Evolutionary conservation across 2,888 invertebrate species (phyloP).

Genomic region (Gymnosoma rotundatum): DNA sequence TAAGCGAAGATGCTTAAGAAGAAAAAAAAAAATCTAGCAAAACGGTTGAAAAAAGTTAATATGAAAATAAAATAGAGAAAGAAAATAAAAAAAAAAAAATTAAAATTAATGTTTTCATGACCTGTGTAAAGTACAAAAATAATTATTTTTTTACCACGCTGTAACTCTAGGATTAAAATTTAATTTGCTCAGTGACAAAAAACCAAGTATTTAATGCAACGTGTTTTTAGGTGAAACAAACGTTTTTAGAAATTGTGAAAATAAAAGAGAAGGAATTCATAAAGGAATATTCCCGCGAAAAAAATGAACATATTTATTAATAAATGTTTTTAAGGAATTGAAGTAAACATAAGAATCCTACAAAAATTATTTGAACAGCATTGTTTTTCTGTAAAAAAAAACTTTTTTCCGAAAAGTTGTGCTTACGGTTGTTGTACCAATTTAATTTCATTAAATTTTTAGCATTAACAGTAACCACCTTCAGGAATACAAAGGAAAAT

Average conservation of each 20-base stretch:
- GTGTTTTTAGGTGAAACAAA: constrained; percentile 33
- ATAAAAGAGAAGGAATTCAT: not conserved
- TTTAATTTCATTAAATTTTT: too few species aligned
- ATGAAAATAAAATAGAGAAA: constrained; percentile 41
- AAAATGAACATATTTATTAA: too few species aligned
- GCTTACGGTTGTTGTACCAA: too few species aligned
- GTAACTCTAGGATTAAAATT: constrained; percentile 60
- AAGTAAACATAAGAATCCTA: too few species aligned
- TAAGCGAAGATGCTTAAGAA: constrained; percentile 16
- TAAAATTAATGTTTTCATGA: constrained; percentile 66
- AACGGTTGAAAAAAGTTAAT: constrained; percentile 58
- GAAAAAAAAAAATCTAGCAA: constrained; percentile 26
- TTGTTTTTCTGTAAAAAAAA: too few species aligned
- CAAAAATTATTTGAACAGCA: too few species aligned
- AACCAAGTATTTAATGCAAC: constrained; percentile 27
- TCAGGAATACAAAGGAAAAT: too few species aligned
- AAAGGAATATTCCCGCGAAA: not conserved
- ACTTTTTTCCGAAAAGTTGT: too few species aligned
- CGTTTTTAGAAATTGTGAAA: constrained; percentile 1
- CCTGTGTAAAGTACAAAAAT: constrained; percentile 58
- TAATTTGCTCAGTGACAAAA: constrained; percentile 53
- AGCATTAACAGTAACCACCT: too few species aligned
- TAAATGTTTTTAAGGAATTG: too few species aligned
- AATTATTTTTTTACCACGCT: constrained; percentile 25
- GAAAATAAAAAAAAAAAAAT: constrained; percentile 33